A percentile compares a stretch with the other conserved stretches of the same genome.
Evolutionary conservation across 2,888 invertebrate genomes (phyloP).

Genomic region (Harpagoxenus sublaevis): DNA sequence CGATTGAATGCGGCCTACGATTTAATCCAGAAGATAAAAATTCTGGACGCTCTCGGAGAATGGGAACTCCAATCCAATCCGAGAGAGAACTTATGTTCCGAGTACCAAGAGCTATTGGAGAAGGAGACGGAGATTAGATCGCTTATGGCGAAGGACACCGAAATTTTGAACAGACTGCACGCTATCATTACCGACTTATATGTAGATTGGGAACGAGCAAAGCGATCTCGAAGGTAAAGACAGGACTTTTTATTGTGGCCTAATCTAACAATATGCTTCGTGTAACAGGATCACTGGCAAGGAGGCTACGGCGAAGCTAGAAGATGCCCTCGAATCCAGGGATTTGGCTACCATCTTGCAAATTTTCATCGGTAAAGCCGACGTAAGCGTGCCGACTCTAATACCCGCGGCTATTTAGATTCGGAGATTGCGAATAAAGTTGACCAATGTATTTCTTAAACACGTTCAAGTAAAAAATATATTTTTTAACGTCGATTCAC

Average conservation of each 20-base stretch:
- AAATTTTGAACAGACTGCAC: conserved; percentile 80
- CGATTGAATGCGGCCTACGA: conserved; percentile 76
- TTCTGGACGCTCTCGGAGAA: conserved; percentile 82
- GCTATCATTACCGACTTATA: conserved; percentile 82
- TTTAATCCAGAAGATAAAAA: conserved; percentile 79
- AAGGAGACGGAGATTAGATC: conserved; percentile 77
- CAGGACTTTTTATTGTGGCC: not conserved
- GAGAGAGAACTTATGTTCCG: conserved; percentile 78
- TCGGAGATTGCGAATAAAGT: conserved; percentile 62
- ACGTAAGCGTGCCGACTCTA: conserved; percentile 45
- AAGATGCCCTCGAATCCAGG: conserved; percentile 78
- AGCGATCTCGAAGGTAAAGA: conserved; percentile 81
- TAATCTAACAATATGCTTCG: conserved; percentile 22
- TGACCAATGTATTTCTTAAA: conserved; percentile 78
- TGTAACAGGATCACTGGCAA: conserved; percentile 79
- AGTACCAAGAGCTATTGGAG: conserved; percentile 81
- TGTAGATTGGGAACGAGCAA: conserved; percentile 84
- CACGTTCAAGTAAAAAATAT: conserved; percentile 85
- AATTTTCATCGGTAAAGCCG: conserved; percentile 77
- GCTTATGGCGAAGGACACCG: conserved; percentile 77
- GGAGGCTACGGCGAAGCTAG: conserved; percentile 79
- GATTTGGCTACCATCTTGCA: conserved; percentile 79
- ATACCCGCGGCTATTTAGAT: conserved; percentile 53
- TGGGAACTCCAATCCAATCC: conserved; percentile 82
- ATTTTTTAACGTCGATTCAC: conserved; percentile 83